Evolutionary conservation across 2,113 vertebrate genomes (phyloP), one percentile per base, ranked within the genome.

Genomic region (Meriones unguiculatus): DNA sequence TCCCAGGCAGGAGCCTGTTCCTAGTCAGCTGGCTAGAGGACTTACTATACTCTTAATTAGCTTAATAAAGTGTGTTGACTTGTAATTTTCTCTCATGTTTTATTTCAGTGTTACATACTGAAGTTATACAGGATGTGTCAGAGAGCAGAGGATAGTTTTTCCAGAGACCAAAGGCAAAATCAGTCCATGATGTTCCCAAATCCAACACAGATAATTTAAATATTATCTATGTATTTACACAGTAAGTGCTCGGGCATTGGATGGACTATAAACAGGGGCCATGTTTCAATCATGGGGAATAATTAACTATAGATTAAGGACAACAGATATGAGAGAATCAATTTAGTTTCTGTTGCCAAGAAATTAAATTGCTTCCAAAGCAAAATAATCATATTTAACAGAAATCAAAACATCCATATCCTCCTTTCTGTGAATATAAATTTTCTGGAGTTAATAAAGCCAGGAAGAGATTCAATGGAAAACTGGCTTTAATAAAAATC

Each of bases 301-400:
- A 88, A 75, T n/a, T 54, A 54, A 46, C 32, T 80, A 5, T n/a
- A 50, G 25, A 81, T n/a, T 54, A 92, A 92, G 46, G 9, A 87
- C 73, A 75, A 8, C 25, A 75, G 28, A 67, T 30, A 88, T 59
- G 30, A 88, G 64, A 75, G n/a, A 82, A 65, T 92, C 41, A 81
- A 81, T 81, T 46, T 46, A 46, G 46, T 46, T 46, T 46, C 46
- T 54, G 13, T 41, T 91, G n/a, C 18, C 57, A 73, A 75, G 28
- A 64, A 80, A 81, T 52, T 87, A 52, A 72, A 72, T 54, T 65
- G 28, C 35, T 92, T 95, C 65, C 3, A 81, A 81, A 87, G 72
- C 62, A 88, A n/a, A 85, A 69, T 38, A 94, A 30, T 30, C 78
- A 41, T 77, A 86, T 80, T 80, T 95, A 69, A 91, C 62, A 35